phyloP scores from a whole-genome alignment of 2,797 vertebrate species.

The Aviceda cuculoides region DNA sequence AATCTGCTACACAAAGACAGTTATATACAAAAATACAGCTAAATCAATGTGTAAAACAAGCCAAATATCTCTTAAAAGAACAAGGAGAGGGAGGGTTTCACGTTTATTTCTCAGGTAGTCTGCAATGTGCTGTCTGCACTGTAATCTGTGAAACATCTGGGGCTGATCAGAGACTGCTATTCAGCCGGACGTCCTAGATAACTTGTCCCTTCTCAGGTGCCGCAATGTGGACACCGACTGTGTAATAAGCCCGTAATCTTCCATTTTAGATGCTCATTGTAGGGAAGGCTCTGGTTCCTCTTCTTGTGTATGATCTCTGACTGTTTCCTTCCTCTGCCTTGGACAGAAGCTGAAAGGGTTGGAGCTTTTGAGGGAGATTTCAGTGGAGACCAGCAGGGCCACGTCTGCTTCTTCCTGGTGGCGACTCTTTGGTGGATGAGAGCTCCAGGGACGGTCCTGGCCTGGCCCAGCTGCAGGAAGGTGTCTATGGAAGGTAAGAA shows the following conservation, averaged over 20 bases:
- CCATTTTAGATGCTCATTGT: neutral
- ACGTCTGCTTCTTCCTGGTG: neutral
- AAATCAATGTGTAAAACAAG: neutral
- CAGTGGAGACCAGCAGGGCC: neutral
- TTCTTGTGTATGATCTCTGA: neutral
- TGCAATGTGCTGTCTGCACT: neutral
- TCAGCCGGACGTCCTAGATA: neutral
- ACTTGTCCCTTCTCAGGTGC: neutral
- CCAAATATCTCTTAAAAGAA: neutral
- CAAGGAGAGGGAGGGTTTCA: neutral
- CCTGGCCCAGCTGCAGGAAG: neutral
- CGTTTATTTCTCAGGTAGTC: neutral
- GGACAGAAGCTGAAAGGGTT: neutral
- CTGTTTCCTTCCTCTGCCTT: neutral
- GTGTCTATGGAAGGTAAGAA: neutral
- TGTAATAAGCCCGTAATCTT: fast-evolving
- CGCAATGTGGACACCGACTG: neutral
- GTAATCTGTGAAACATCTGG: neutral
- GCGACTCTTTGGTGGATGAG: neutral
- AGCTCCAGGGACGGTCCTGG: neutral
- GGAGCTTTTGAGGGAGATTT: neutral
- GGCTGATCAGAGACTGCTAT: neutral
- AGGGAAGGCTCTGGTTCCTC: neutral
- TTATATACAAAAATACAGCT: neutral
- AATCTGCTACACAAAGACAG: neutral